Percentiles rank a stretch among this genome's conserved stretches.
phyloP scores from a whole-genome alignment of 2,113 vertebrate species.

The Trogon surrucura region DNA sequence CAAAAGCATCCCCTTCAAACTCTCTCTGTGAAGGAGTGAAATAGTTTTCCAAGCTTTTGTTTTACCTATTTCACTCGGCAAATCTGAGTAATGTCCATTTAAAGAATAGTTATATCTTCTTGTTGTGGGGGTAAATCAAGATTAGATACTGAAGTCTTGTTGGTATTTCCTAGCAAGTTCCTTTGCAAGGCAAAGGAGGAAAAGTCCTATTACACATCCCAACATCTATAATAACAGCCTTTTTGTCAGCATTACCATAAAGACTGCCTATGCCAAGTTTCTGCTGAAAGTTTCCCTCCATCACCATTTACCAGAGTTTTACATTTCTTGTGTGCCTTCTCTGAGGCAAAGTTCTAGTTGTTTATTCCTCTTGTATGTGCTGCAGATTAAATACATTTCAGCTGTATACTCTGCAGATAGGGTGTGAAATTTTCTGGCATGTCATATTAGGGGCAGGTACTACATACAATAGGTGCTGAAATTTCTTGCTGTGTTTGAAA shows the following conservation, averaged over 20 bases:
- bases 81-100: not conserved
- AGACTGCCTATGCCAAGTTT: not conserved
- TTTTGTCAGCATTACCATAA: not conserved
- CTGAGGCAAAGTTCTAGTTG: not conserved
- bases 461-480: not conserved
- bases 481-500: conserved; percentile 6
- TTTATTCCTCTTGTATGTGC: not conserved
- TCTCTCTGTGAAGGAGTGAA: not conserved
- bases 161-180: not conserved
- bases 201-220: not conserved
- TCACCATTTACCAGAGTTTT: not conserved
- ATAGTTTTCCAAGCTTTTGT: not conserved
- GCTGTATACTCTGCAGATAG: not conserved
- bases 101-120: not conserved
- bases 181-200: not conserved
- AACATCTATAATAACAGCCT: not conserved
- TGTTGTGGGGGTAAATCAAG: not conserved
- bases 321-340: not conserved
- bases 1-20: not conserved
- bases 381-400: not conserved
- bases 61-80: not conserved
- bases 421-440: not conserved
- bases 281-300: not conserved
- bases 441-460: not conserved
- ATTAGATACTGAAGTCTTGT: not conserved